Base-by-base conservation (phyloP, 2,113 vertebrate species). In the Miniopterus natalensis region DNA sequence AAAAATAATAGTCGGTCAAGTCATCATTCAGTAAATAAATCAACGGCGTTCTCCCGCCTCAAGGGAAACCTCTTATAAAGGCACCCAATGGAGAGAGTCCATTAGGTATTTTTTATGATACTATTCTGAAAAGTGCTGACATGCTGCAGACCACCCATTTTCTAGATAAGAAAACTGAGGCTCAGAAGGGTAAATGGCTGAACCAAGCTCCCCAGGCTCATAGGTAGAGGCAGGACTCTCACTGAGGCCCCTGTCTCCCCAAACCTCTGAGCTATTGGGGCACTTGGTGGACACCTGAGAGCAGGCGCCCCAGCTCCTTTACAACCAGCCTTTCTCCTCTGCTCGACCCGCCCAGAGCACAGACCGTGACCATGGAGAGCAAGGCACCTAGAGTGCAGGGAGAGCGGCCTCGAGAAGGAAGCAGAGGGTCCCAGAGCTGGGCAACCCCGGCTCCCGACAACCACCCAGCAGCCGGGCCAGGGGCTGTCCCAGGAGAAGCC, bases 181-280 rank as follows among this genome's bases (percentile, higher is more conserved):
- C 42, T 83, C 47, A 13, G 66, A 20, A 86, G 57, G 23, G 6
- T 14, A 21, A 12, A 42, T 21, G 14, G n/a, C 3, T 27, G 71
- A 57, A 49, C 6, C 21, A 6, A 14, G 11, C 17, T 40, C 29
- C 40, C 12, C 13, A 1, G 6, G 40, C 45, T 49, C 29, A 1
- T 1, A 68, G 29, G 57, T 0, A 66, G 36, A 92, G 42, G 2
- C 13, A 29, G 9, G 59, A 45, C 61, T 83, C 29, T 23, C 36
- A 5, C 21, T 45, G 1, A 51, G 3, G 4, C 21, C 4, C 29
- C 61, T 47, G n/a, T 27, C 3, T 7, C 29, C 0, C 1, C 21
- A 42, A 57, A 40, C 18, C 90, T 80, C 47, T 31, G 17, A 40
- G 13, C 27, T 13, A 31, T 0, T 21, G 0, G 3, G 15, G n/a